Conservation (phyloP, 1,140 invertebrate genomes). For the Penaeus japonicus region DNA sequence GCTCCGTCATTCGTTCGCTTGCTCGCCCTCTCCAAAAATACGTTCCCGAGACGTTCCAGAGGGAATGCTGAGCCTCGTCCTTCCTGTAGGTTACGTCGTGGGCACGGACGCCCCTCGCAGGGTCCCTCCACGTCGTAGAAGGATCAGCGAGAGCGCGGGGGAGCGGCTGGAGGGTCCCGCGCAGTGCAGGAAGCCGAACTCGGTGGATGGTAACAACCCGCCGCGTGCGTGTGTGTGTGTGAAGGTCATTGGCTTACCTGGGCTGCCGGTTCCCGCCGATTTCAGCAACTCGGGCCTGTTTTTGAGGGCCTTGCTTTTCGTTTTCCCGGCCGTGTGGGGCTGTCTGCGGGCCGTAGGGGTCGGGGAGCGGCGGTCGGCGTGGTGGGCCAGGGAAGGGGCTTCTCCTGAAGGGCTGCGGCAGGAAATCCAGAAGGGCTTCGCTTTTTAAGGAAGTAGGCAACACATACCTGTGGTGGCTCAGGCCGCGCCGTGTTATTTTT, state of each 20-base stretch:
- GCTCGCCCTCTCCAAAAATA: too few species aligned
- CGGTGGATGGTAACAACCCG: slow-evolving; percentile 8
- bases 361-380: too few species aligned
- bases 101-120: background rate
- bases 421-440: too few species aligned
- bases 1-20: background rate
- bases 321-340: too few species aligned
- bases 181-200: background rate
- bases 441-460: background rate
- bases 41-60: too few species aligned
- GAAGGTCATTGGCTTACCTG: slow-evolving; percentile 16
- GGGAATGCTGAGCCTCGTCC: too few species aligned
- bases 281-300: background rate
- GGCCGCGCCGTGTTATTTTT: too few species aligned
- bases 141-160: background rate
- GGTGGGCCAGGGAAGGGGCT: too few species aligned
- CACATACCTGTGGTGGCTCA: background rate
- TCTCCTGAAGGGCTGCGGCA: too few species aligned
- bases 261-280: background rate
- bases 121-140: background rate
- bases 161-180: background rate
- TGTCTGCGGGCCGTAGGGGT: too few species aligned
- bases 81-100: too few species aligned
- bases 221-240: background rate
- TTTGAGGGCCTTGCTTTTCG: background rate